phyloP scores from a whole-genome alignment of 2,113 vertebrate genomes.

The Cheirogaleus medius region DNA sequence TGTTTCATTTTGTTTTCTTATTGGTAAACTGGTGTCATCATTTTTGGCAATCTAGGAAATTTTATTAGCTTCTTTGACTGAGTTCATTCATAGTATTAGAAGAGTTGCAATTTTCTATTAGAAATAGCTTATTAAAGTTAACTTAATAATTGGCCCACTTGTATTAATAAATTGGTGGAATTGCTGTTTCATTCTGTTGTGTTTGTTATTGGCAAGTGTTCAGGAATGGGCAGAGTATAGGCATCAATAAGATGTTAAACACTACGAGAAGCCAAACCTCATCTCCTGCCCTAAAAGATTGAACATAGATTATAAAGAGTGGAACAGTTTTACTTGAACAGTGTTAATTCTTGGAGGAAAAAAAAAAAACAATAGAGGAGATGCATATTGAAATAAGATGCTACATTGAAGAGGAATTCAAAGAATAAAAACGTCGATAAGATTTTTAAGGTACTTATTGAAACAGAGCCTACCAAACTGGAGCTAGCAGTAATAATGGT shows the following conservation, averaged over 20 bases:
- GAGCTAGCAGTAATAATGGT: background rate
- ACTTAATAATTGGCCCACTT: background rate
- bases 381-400: background rate
- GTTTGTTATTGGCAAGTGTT: slow-evolving; percentile 10
- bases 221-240: background rate
- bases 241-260: background rate
- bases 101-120: slow-evolving; percentile 41
- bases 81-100: background rate
- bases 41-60: background rate
- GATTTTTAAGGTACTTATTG: background rate
- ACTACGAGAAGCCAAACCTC: background rate
- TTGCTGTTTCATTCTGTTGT: background rate
- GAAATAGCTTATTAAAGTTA: slow-evolving; percentile 34
- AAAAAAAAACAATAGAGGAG: background rate
- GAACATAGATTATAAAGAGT: background rate
- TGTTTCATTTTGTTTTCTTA: background rate
- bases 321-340: background rate
- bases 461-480: background rate
- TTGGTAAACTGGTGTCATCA: background rate
- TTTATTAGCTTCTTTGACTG: background rate
- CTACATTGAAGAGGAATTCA: background rate
- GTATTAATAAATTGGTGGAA: background rate
- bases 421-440: background rate
- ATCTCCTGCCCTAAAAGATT: background rate
- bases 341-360: background rate